Conservation (phyloP, 2,888 invertebrate genomes). For the Protophormia terraenovae region DNA sequence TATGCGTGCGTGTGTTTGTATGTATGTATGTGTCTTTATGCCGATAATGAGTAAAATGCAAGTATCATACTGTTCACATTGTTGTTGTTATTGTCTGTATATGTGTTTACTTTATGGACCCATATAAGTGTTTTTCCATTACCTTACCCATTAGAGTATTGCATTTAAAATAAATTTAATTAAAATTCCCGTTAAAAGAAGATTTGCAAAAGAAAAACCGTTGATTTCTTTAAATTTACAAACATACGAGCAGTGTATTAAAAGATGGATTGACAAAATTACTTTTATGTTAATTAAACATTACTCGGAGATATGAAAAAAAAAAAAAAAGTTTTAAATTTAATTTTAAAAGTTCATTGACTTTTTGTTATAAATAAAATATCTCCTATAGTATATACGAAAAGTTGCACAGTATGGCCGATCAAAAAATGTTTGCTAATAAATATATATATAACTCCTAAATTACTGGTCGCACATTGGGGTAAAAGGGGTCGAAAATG, state of each 20-base stretch:
- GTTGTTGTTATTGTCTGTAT: background rate
- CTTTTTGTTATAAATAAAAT: no score
- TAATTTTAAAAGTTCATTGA: no score
- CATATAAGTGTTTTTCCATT: conserved; percentile 46
- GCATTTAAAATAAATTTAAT: conserved; percentile 35
- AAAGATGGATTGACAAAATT: background rate
- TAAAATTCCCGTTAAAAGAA: conserved; percentile 8
- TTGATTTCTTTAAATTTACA: background rate
- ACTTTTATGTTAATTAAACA: background rate
- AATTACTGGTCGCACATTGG: no score
- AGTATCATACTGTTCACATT: background rate
- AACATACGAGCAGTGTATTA: background rate
- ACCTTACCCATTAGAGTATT: conserved; percentile 26
- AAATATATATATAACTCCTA: no score
- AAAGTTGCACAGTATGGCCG: no score
- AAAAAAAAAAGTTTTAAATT: background rate
- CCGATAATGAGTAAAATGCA: background rate
- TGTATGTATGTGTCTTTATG: background rate
- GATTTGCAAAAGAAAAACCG: background rate
- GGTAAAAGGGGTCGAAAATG: no score
- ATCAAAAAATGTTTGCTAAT: no score
- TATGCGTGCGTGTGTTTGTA: conserved; percentile 10
- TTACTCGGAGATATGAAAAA: background rate
- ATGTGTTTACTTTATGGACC: background rate
- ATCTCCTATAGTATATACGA: no score